Evolutionary conservation across 1,140 invertebrate species (phyloP).

Genomic region (Bursaphelenchus mucronatus): DNA sequence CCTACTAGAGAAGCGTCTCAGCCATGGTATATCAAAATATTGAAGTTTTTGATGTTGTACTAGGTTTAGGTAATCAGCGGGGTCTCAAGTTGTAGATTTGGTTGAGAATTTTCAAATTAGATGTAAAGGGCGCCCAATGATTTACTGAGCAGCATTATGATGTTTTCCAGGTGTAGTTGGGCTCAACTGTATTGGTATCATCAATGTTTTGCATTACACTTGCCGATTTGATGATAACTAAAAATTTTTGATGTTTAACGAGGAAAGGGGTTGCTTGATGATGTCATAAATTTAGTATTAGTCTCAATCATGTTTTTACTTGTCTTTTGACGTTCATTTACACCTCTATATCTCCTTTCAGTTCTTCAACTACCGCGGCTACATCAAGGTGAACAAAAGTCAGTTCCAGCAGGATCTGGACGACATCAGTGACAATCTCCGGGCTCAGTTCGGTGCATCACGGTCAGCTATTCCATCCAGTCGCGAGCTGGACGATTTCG

Average conservation of each 20-base stretch:
- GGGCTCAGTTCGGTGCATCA: conserved; percentile 25
- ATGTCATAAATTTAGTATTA: too few relatives aligned
- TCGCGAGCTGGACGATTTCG: conserved; percentile 36
- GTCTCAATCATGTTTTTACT: too few relatives aligned
- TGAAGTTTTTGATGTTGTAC: too few relatives aligned
- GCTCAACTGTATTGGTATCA: background rate
- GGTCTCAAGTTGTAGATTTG: too few relatives aligned
- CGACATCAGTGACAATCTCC: conserved; percentile 24
- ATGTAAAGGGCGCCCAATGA: too few relatives aligned
- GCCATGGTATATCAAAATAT: too few relatives aligned
- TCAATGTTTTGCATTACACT: conserved; percentile 10
- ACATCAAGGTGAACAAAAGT: conserved; percentile 34
- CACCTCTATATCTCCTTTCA: conserved; percentile 11
- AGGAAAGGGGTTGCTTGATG: too few relatives aligned
- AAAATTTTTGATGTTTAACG: conserved; percentile 1
- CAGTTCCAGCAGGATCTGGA: conserved; percentile 36
- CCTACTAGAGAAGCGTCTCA: too few relatives aligned
- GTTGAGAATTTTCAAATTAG: too few relatives aligned
- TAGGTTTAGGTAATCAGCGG: too few relatives aligned
- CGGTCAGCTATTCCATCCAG: conserved; percentile 22
- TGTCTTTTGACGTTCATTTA: background rate
- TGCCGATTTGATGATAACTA: background rate
- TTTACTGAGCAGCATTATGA: too few relatives aligned
- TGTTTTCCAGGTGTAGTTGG: conserved; percentile 8
- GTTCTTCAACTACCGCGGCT: conserved; percentile 46